phyloP scores from a whole-genome alignment of 1,140 invertebrate species.

The Holotrichia oblita region DNA sequence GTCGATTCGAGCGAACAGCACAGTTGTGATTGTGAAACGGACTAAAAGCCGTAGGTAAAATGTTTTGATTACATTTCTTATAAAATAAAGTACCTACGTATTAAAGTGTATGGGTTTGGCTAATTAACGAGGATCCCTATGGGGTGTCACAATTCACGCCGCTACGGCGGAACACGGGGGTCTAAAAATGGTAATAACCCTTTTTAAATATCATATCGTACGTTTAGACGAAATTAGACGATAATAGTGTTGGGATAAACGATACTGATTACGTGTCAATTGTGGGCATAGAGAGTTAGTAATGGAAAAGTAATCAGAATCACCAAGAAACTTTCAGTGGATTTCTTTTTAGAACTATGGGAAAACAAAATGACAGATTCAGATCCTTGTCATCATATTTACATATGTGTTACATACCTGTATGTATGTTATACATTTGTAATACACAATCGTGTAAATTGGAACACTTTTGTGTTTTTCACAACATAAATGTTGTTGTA shows the following conservation, averaged over 20 bases:
- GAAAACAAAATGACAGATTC: no score
- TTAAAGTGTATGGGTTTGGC: constrained; percentile 47
- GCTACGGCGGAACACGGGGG: constrained; percentile 4
- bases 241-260: constrained; percentile 5
- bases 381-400: no score
- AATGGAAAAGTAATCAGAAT: no score
- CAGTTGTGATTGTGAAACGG: constrained; percentile 37
- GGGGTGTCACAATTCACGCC: constrained; percentile 49
- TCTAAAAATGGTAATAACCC: neutral
- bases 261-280: constrained; percentile 3
- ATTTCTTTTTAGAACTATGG: no score
- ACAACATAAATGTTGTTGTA: no score
- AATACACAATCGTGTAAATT: no score
- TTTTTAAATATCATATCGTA: constrained; percentile 40
- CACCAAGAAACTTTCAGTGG: no score
- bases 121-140: constrained; percentile 48
- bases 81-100: constrained; percentile 46
- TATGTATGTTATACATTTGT: no score
- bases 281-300: no score
- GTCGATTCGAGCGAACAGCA: constrained; percentile 16
- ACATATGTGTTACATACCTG: no score
- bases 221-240: constrained; percentile 28
- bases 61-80: constrained; percentile 51
- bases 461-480: no score
- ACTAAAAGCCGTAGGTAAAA: constrained; percentile 45